Conservation (phyloP, 2,113 vertebrate species). For the Ictalurus punctatus region DNA sequence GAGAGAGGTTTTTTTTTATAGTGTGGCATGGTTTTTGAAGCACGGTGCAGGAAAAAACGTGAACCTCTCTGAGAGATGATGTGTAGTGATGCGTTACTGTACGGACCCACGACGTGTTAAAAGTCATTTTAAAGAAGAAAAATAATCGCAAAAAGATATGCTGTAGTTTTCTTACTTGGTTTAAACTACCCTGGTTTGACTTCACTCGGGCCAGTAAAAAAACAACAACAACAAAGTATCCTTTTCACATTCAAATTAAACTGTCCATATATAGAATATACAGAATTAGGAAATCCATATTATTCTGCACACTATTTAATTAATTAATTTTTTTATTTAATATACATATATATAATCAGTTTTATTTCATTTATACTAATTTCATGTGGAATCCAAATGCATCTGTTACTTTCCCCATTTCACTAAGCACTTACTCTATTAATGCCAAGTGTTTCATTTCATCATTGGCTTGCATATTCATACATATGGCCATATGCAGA, state of each 20-base stretch:
- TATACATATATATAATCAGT: background rate
- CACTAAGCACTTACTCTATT: conserved; percentile 2
- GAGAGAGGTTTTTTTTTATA: conserved; percentile 26
- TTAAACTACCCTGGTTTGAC: conserved; percentile 7
- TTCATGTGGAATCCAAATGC: conserved; percentile 7
- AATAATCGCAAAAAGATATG: background rate
- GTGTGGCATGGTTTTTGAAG: conserved; percentile 23
- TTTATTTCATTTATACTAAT: background rate
- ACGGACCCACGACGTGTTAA: background rate
- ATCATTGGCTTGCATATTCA: conserved; percentile 32
- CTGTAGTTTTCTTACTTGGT: background rate
- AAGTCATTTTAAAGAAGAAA: conserved; percentile 1
- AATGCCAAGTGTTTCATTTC: conserved; percentile 31
- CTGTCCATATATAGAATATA: background rate
- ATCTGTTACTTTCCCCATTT: background rate
- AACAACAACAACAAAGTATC: too few relatives aligned
- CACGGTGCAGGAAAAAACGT: background rate
- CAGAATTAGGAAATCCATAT: background rate
- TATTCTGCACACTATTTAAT: background rate
- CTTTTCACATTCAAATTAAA: background rate
- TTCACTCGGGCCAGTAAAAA: background rate
- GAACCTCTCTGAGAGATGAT: background rate
- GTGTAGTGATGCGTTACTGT: background rate
- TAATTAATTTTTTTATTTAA: background rate
- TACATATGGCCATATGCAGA: conserved; percentile 17